Conservation (phyloP, 2,797 vertebrate genomes). For the Coracias cyanogaster region DNA sequence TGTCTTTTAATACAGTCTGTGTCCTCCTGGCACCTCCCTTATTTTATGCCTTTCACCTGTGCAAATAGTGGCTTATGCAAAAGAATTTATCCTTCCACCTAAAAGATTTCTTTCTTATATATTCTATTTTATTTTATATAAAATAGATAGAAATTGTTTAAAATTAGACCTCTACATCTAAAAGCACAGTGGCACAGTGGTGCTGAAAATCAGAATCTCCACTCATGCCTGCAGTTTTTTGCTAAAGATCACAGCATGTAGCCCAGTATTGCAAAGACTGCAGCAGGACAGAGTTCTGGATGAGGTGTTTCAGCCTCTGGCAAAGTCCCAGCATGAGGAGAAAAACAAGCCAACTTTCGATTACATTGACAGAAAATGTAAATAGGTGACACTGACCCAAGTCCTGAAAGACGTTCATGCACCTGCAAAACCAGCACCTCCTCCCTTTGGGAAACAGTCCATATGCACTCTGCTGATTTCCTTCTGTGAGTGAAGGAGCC, state of each 20-base stretch:
- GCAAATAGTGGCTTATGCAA: neutral
- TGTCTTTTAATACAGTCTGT: neutral
- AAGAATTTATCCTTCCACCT: neutral
- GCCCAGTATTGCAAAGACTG: neutral
- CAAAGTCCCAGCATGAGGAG: neutral
- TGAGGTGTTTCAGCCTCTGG: neutral
- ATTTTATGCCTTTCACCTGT: neutral
- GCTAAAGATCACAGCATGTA: neutral
- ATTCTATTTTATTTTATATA: neutral
- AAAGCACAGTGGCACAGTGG: neutral
- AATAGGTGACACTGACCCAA: neutral
- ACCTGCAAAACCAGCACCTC: neutral
- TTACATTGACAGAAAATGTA: neutral
- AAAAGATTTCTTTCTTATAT: neutral
- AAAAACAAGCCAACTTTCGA: neutral
- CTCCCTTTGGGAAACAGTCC: neutral
- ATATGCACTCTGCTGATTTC: neutral
- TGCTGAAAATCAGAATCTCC: neutral
- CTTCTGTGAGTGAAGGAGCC: neutral
- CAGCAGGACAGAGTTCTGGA: neutral
- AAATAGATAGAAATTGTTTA: neutral
- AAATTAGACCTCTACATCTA: neutral
- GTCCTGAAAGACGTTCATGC: neutral
- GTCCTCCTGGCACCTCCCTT: neutral
- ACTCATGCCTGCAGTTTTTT: neutral